These are phyloP conservation scores for Melitaea athalia DNA, from an alignment of 2,888 invertebrate genomes.

Conservation along the genomic window DNA sequence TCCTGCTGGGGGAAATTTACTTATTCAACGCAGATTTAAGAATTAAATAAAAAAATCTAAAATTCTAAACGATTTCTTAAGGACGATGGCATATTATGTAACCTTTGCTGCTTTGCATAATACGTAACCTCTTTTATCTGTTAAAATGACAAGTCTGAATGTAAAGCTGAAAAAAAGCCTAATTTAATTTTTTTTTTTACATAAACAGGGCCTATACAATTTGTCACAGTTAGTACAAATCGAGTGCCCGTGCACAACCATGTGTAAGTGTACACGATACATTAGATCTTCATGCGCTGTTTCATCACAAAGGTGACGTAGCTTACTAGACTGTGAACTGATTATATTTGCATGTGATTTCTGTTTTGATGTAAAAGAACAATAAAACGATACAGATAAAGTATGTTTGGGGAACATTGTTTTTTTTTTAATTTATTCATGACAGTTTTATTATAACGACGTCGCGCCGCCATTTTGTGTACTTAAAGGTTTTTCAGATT, in stretches of 20 bases:
- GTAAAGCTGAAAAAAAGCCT: neutral
- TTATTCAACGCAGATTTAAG: no score
- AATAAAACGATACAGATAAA: slow-evolving; percentile 2
- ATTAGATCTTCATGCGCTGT: slow-evolving; percentile 31
- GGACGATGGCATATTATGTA: no score
- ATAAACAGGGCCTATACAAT: slow-evolving; percentile 31
- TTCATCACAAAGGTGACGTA: slow-evolving; percentile 30
- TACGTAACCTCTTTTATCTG: no score
- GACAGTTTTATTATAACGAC: neutral
- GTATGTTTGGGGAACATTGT: neutral
- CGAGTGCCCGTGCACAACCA: slow-evolving; percentile 16
- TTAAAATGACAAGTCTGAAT: no score
- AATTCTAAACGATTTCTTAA: no score
- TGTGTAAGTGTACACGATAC: slow-evolving; percentile 11
- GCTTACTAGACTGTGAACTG: slow-evolving; percentile 30
- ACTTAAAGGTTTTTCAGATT: no score
- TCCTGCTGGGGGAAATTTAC: no score
- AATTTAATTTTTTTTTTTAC: slow-evolving; percentile 9
- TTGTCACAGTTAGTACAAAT: slow-evolving; percentile 34
- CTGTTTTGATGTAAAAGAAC: slow-evolving; percentile 12
- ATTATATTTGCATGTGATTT: slow-evolving; percentile 26
- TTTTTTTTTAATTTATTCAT: neutral
- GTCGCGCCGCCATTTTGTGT: no score
- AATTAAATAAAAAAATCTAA: no score
- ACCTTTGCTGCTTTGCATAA: no score